Evolutionary conservation across 2,113 vertebrate species (phyloP).

Genomic region (Phycodurus eques): DNA sequence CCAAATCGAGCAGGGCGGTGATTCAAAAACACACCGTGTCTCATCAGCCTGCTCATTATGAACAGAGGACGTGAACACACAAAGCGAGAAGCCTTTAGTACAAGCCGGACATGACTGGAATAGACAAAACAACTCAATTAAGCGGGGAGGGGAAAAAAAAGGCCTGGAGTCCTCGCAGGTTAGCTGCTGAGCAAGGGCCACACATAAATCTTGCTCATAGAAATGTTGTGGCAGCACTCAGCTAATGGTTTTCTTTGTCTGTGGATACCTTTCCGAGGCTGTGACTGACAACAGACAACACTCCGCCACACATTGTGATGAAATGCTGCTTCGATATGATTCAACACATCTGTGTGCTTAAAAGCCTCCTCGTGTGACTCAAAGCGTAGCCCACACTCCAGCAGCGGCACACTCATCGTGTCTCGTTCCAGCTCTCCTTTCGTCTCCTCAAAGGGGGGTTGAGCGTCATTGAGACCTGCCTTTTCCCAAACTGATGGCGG

Average conservation of each 20-base stretch:
- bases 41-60: slow-evolving; percentile 4
- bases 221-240: slow-evolving; percentile 37
- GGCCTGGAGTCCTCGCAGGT: slow-evolving; percentile 9
- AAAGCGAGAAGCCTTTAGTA: slow-evolving; percentile 1
- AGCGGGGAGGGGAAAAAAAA: neutral
- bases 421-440: slow-evolving; percentile 24
- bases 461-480: slow-evolving; percentile 28
- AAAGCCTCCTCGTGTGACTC: slow-evolving; percentile 32
- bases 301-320: slow-evolving; percentile 14
- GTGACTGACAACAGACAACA: neutral
- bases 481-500: neutral
- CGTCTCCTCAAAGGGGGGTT: slow-evolving; percentile 30
- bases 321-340: slow-evolving; percentile 14
- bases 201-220: slow-evolving; percentile 35
- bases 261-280: slow-evolving; percentile 14
- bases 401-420: slow-evolving; percentile 10
- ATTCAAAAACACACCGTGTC: slow-evolving; percentile 11
- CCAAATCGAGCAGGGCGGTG: slow-evolving; percentile 14
- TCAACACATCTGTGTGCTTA: slow-evolving; percentile 13
- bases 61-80: slow-evolving; percentile 18
- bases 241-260: slow-evolving; percentile 36
- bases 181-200: slow-evolving; percentile 12
- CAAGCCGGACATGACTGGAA: slow-evolving; percentile 16
- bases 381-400: slow-evolving; percentile 14
- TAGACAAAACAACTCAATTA: neutral